Percentiles rank a stretch among this genome's conserved stretches.
Evolutionary conservation across 2,113 vertebrate genomes (phyloP).

Genomic region (Odontesthes bonariensis): DNA sequence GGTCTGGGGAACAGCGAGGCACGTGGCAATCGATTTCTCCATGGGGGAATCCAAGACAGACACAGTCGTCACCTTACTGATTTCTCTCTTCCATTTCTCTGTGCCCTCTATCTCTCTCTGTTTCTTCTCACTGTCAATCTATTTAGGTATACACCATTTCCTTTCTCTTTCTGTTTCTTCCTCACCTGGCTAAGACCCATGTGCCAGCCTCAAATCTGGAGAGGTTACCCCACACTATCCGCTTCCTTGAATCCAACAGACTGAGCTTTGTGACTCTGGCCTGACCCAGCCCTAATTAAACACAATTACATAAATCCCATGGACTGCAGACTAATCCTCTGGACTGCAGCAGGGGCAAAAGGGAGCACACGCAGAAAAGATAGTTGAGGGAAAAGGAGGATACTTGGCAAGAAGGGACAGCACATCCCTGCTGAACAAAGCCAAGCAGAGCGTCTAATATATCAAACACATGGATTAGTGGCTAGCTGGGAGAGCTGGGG

Average conservation of each 20-base stretch:
- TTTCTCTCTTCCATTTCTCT: conserved; percentile 55
- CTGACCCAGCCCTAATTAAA: conserved; percentile 82
- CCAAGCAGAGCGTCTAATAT: conserved; percentile 81
- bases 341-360: conserved; percentile 67
- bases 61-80: conserved; percentile 56
- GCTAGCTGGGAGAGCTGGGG: conserved; percentile 78
- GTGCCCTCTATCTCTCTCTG: conserved; percentile 53
- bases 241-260: conserved; percentile 57
- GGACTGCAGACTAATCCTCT: conserved; percentile 78
- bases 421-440: conserved; percentile 77
- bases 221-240: conserved; percentile 50
- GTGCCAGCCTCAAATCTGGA: conserved; percentile 55
- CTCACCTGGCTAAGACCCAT: conserved; percentile 44
- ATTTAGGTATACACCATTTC: conserved; percentile 31
- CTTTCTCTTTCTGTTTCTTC: conserved; percentile 21
- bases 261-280: conserved; percentile 60
- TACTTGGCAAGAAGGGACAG: conserved; percentile 77
- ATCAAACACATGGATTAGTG: conserved; percentile 86
- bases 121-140: conserved; percentile 49
- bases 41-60: conserved; percentile 68
- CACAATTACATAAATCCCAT: conserved; percentile 83
- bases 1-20: conserved; percentile 69
- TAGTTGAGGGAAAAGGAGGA: conserved; percentile 63
- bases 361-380: conserved; percentile 48
- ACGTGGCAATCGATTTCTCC: conserved; percentile 79